These are phyloP conservation scores for Tokudaia tokunoshimensis DNA, from an alignment of 2,797 vertebrate genomes.

Conservation along the genomic window DNA sequence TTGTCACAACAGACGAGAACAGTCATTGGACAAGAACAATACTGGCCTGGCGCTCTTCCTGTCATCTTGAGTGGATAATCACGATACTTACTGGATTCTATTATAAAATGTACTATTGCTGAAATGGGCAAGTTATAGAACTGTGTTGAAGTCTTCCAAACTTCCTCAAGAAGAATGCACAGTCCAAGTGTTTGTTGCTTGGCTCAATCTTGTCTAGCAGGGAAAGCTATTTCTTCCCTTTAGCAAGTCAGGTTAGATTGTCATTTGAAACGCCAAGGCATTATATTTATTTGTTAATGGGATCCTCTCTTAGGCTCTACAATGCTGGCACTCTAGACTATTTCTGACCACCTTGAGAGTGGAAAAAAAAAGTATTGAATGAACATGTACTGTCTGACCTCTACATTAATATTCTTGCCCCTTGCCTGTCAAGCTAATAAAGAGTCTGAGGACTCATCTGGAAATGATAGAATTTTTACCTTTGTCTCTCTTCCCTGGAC, in stretches of 20 bases:
- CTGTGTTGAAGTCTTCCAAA: conserved; percentile 75
- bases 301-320: conserved; percentile 87
- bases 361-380: conserved; percentile 86
- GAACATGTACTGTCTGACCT: conserved; percentile 92
- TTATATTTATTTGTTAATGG: conserved; percentile 85
- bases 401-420: conserved; percentile 91
- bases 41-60: neutral
- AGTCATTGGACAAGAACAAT: conserved; percentile 68
- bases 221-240: conserved; percentile 84
- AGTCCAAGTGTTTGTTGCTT: conserved; percentile 66
- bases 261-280: conserved; percentile 86
- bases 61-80: conserved; percentile 54
- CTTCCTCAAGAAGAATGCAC: conserved; percentile 66
- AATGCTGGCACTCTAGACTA: conserved; percentile 88
- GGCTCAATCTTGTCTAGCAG: conserved; percentile 73
- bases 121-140: conserved; percentile 72
- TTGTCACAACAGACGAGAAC: conserved; percentile 22
- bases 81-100: conserved; percentile 32
- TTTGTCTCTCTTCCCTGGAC: conserved; percentile 94
- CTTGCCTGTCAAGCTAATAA: conserved; percentile 92
- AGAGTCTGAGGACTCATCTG: conserved; percentile 90
- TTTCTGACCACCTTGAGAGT: conserved; percentile 88
- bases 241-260: conserved; percentile 87
- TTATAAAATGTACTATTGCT: conserved; percentile 47
- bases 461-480: conserved; percentile 92